A percentile compares a stretch with the other conserved stretches of the same genome.
Evolutionary conservation across 2,888 invertebrate species (phyloP).

Genomic region (Actias luna): DNA sequence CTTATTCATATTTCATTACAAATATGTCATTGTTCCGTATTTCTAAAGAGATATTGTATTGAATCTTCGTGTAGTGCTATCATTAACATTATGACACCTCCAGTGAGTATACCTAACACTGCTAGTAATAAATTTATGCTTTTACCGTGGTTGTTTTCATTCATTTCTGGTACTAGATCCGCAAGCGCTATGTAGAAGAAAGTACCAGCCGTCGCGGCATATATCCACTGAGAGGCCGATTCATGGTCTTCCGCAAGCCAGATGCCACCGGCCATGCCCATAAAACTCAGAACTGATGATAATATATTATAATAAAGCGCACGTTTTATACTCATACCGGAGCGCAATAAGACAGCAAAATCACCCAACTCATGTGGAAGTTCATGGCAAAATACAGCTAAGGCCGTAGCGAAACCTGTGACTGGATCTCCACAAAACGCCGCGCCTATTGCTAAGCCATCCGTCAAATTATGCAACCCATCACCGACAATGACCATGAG

Average conservation of each 20-base stretch:
- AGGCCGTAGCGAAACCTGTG: conserved; percentile 88
- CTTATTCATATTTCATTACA: background rate
- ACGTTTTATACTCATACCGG: conserved; percentile 87
- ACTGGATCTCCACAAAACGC: conserved; percentile 88
- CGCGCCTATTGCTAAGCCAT: conserved; percentile 90
- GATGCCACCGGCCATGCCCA: conserved; percentile 88
- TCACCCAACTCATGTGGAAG: conserved; percentile 91
- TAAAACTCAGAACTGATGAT: conserved; percentile 88
- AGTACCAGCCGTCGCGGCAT: conserved; percentile 89
- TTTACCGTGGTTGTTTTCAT: conserved; percentile 76
- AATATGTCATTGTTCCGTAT: conserved; percentile 59
- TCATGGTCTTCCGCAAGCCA: conserved; percentile 87
- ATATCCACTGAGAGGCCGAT: conserved; percentile 88
- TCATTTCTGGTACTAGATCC: conserved; percentile 87
- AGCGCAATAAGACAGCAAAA: conserved; percentile 89
- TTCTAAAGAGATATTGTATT: conserved; percentile 75
- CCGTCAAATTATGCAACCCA: conserved; percentile 90
- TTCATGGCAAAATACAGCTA: conserved; percentile 91
- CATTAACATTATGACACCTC: conserved; percentile 87
- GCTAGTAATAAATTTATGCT: conserved; percentile 83
- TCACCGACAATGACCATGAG: conserved; percentile 91
- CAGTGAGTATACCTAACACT: conserved; percentile 84
- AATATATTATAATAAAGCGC: conserved; percentile 88
- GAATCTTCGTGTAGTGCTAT: conserved; percentile 88
- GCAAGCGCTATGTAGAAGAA: conserved; percentile 91